Base-by-base conservation (phyloP, 2,797 vertebrate species). In the Cynodonichthys magdalenae region DNA sequence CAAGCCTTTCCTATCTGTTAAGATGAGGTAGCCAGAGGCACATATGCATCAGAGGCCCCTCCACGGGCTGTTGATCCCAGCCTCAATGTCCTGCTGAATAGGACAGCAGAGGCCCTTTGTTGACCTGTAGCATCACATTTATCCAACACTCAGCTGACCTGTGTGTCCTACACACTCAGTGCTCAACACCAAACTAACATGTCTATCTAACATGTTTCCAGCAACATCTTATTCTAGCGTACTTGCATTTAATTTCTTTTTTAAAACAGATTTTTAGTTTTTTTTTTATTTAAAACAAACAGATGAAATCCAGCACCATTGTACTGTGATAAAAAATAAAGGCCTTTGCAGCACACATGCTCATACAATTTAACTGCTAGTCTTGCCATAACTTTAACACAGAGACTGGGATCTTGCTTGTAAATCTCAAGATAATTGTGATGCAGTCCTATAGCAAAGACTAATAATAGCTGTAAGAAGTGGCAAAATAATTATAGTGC, bases 91-190 rank as follows among this genome's bases (percentile, higher is more conserved):
- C 69, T 14, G 65, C 60, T 89, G 80, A 90, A 89, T 88, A 79
- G 86, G 80, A 62, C 82, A 69, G 78, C 77, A 65, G 71, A 66
- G 56, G 52, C 71, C 86, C 73, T 87, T 91, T 92, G 90, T 92
- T 81, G 81, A 83, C 82, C 85, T 90, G 90, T 89, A 91, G 82
- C 84, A 88, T 90, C 86, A 80, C 86, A 91, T 92, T 87, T 76
- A 82, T 90, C 87, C 87, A 72, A 85, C 81, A 75, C 61, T 79
- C 73, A 79, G 71, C 70, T 63, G 48, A 63, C 45, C 69, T 64
- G 63, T 59, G 36, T 47, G 70, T 63, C 69, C 61, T 64, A 61
- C 68, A 69, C 24, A 24, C 24, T 24, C 2, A 2, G 24, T 24
- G 24, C 24, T 24, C 24, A 24, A 24, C 24, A 24, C 2, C 24